Evolutionary conservation across 2,797 vertebrate genomes (phyloP), one percentile per base, ranked within the genome.

Genomic region (Clarias platycephalus): DNA sequence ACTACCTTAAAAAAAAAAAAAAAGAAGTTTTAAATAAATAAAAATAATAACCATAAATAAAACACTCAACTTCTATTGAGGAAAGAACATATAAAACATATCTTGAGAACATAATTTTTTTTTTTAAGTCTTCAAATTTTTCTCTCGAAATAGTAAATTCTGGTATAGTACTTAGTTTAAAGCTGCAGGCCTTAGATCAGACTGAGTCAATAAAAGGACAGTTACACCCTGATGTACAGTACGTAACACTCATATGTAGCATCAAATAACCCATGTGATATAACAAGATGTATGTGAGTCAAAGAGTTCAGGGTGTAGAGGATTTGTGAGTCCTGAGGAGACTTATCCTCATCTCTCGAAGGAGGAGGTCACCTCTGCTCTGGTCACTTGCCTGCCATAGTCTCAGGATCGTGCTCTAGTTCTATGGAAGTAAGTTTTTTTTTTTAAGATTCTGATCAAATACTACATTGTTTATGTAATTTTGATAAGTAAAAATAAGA

Each of bases 161-260:
- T 7, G 1, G 34, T 34, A 34, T 34, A 37, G 0, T 5, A 34
- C 2, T 37, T 57, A 22, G 28, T 49, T 57, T 58, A 8, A 37
- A 68, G 71, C 26, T 37, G 20, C 71, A 57, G 62, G 34, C 24
- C 63, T 76, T 58, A 18, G 31, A 83, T 78, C 82, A 77, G 64
- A 49, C 53, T 8, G 24, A 68, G 53, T 58, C 64, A 70, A 55
- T 67, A 60, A 60, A 67, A 72, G 13, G 13, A 20, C 75, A 34
- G 57, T 12, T 62, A 58, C 22, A 20, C 37, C 44, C 31, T 66
- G n/a, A 18, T 53, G 37, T 13, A 24, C 64, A 34, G 37, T 13
- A 24, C 57, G 5, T 81, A 57, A 37, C 63, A 76, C 71, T 85
- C 34, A 67, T 82, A 76, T 77, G 62, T 68, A 71, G 57, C 31